These are phyloP conservation scores for Acheta domesticus DNA, from an alignment of 2,888 invertebrate species.

Conservation along the genomic window DNA sequence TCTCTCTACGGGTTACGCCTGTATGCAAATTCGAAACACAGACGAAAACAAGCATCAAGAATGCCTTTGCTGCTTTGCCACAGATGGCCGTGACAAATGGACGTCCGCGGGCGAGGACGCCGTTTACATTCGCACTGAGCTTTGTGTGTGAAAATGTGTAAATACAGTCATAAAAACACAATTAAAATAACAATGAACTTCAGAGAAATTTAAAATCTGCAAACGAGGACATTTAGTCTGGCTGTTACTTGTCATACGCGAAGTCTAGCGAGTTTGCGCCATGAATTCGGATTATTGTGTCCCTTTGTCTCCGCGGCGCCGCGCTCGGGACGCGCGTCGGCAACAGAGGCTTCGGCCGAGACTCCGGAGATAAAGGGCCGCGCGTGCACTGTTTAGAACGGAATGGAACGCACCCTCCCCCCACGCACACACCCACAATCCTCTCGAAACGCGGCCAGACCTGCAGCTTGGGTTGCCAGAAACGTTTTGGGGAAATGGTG, in stretches of 20 bases:
- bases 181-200: constrained; percentile 9
- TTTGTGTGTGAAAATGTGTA: constrained; percentile 9
- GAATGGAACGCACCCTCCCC: no score
- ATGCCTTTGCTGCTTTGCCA: background rate
- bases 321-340: no score
- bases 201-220: constrained; percentile 1
- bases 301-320: no score
- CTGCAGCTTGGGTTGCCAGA: no score
- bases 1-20: background rate
- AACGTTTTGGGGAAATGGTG: no score
- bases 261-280: no score
- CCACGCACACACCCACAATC: no score
- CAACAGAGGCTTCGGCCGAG: no score
- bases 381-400: no score
- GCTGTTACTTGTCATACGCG: background rate
- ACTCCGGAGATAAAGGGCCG: no score
- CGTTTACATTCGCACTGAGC: background rate
- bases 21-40: background rate
- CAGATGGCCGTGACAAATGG: constrained; percentile 4
- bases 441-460: no score
- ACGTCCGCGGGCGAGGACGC: background rate
- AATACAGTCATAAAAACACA: constrained; percentile 3
- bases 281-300: no score
- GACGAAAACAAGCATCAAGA: background rate
- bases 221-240: constrained; percentile 7